phyloP scores from a whole-genome alignment of 2,888 invertebrate species.

The Panorpa germanica region DNA sequence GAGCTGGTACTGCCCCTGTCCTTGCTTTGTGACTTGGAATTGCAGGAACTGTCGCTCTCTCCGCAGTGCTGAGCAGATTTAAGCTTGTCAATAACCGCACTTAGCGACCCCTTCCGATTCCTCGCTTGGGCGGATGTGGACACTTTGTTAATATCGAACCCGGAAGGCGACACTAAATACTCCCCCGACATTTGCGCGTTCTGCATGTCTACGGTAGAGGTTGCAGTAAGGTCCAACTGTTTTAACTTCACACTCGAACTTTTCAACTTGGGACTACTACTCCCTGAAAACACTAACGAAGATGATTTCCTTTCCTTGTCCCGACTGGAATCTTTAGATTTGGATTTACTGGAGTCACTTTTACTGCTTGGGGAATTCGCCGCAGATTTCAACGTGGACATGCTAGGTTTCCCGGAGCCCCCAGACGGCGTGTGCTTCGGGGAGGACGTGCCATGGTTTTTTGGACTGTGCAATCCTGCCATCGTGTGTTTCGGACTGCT shows the following conservation, averaged over 20 bases:
- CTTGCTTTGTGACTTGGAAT: conserved; percentile 8
- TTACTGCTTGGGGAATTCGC: conserved; percentile 50
- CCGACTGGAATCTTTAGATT: conserved; percentile 22
- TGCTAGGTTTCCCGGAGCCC: conserved; percentile 69
- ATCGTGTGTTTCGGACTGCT: conserved; percentile 55
- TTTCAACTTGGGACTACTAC: conserved; percentile 46
- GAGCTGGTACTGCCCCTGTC: conserved; percentile 10
- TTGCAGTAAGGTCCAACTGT: conserved; percentile 39
- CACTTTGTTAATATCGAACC: conserved; percentile 37
- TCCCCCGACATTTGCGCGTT: conserved; percentile 25
- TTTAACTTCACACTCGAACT: conserved; percentile 45
- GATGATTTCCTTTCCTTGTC: conserved; percentile 34
- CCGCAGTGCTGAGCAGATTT: conserved; percentile 40
- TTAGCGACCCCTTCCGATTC: conserved; percentile 56
- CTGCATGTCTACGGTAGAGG: conserved; percentile 24
- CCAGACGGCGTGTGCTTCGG: conserved; percentile 55
- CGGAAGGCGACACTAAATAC: conserved; percentile 29
- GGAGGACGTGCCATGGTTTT: conserved; percentile 53
- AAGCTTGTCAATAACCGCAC: conserved; percentile 73
- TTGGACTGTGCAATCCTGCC: conserved; percentile 52
- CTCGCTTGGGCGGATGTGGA: conserved; percentile 38
- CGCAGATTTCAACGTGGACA: conserved; percentile 72
- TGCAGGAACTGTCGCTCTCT: not conserved
- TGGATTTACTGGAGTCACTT: conserved; percentile 32
- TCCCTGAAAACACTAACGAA: conserved; percentile 32